Evolutionary conservation across 2,797 vertebrate genomes (phyloP).

Genomic region (Chelon auratus): DNA sequence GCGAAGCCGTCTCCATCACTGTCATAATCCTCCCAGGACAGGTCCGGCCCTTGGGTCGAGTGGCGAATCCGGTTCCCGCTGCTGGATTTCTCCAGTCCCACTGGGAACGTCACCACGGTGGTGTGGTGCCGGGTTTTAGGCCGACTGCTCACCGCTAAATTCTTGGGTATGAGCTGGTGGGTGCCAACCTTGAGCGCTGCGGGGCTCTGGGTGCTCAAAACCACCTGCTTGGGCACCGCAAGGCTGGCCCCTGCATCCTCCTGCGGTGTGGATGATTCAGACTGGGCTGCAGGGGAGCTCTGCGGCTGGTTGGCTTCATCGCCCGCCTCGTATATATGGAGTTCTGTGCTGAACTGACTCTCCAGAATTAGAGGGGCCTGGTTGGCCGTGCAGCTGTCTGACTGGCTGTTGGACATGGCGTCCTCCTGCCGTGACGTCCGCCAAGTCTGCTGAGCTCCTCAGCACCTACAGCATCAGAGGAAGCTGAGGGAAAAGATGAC

Average conservation of each 20-base stretch:
- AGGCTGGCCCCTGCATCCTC: slow-evolving; percentile 22
- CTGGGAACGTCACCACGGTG: slow-evolving; percentile 81
- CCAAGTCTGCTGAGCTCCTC: slow-evolving; percentile 24
- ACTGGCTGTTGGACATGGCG: slow-evolving; percentile 83
- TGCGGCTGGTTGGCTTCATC: slow-evolving; percentile 40
- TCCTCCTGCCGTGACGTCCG: slow-evolving; percentile 22
- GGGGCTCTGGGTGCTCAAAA: slow-evolving; percentile 90
- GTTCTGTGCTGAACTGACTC: slow-evolving; percentile 77
- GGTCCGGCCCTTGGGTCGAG: slow-evolving; percentile 57
- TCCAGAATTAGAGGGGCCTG: slow-evolving; percentile 79
- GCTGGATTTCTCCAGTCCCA: slow-evolving; percentile 67
- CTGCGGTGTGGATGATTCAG: slow-evolving; percentile 2
- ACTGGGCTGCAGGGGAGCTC: slow-evolving; percentile 20
- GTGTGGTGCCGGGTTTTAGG: slow-evolving; percentile 88
- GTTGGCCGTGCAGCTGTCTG: slow-evolving; percentile 69
- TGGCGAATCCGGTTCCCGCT: slow-evolving; percentile 54
- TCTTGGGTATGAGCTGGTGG: slow-evolving; percentile 91
- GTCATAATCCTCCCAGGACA: slow-evolving; percentile 86
- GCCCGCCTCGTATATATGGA: slow-evolving; percentile 71
- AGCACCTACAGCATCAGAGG: slow-evolving; percentile 54
- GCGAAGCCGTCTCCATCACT: slow-evolving; percentile 78
- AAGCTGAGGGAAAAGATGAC: slow-evolving; percentile 18
- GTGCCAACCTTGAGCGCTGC: slow-evolving; percentile 86
- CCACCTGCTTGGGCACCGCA: slow-evolving; percentile 36
- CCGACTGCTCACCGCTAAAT: slow-evolving; percentile 82